phyloP scores from a whole-genome alignment of 2,113 vertebrate species.

The Callorhinus ursinus region DNA sequence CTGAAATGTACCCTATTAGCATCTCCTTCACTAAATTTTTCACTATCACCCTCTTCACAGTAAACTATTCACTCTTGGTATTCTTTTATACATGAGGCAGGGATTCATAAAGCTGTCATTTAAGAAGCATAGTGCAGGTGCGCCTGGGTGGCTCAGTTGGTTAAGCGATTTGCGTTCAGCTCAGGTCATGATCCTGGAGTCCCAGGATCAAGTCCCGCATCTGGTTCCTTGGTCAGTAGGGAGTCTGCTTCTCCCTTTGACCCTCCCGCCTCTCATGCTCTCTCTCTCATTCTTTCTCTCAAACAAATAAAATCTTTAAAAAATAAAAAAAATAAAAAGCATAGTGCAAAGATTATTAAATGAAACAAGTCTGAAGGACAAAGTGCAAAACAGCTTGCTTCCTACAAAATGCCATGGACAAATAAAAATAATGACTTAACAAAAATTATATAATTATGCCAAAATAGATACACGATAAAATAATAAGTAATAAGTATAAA shows the following conservation, averaged over 20 bases:
- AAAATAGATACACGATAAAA: not conserved
- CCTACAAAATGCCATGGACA: not conserved
- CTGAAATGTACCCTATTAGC: constrained; percentile 55
- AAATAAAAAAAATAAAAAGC: too few species aligned
- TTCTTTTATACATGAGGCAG: not conserved
- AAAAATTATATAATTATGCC: not conserved
- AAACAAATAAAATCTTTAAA: too few species aligned
- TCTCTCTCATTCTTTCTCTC: too few species aligned
- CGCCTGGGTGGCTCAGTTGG: too few species aligned
- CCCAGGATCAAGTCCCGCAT: too few species aligned
- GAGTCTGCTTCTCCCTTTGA: too few species aligned
- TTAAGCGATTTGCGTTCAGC: too few species aligned
- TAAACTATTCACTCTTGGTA: not conserved
- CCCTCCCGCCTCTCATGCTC: too few species aligned
- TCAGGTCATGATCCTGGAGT: too few species aligned
- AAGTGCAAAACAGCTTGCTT: not conserved
- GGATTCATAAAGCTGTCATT: not conserved
- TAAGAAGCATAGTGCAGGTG: not conserved
- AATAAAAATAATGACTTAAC: not conserved
- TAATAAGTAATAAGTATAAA: not conserved
- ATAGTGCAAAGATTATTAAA: not conserved
- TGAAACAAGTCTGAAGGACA: not conserved
- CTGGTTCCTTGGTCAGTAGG: too few species aligned
- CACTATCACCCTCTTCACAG: constrained; percentile 16
- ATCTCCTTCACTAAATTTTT: constrained; percentile 38